phyloP scores from a whole-genome alignment of 1,140 invertebrate species.

The Meteorus sp. region DNA sequence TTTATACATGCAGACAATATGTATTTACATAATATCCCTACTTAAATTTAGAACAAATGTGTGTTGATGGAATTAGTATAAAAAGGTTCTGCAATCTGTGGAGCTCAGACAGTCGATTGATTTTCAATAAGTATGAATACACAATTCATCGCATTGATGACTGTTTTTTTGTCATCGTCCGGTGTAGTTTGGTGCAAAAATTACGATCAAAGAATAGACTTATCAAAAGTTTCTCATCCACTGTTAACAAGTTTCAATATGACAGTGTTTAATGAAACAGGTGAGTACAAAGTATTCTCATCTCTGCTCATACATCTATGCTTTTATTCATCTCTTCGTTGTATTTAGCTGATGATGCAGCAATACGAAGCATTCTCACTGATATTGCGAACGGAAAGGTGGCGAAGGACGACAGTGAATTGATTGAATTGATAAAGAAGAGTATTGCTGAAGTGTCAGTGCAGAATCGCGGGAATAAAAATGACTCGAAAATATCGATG shows the following conservation, averaged over 20 bases:
- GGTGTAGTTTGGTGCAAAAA: conserved; percentile 1
- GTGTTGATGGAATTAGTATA: background rate
- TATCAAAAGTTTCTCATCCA: background rate
- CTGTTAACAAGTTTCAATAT: conserved; percentile 10
- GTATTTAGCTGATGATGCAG: conserved; percentile 27
- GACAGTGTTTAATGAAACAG: conserved; percentile 7
- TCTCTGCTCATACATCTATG: too few species aligned
- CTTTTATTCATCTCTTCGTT: conserved; percentile 3
- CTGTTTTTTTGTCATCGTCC: conserved; percentile 28
- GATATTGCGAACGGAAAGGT: conserved; percentile 33
- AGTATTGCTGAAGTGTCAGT: conserved; percentile 33
- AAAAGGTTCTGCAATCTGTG: background rate
- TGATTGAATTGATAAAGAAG: conserved; percentile 36
- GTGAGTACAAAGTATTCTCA: too few species aligned
- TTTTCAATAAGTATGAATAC: conserved; percentile 30
- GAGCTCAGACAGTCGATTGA: background rate
- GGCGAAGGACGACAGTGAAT: conserved; percentile 27
- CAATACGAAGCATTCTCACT: conserved; percentile 28
- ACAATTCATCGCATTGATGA: conserved; percentile 26
- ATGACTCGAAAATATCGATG: conserved; percentile 31
- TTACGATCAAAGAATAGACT: background rate
- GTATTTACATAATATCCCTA: conserved; percentile 24
- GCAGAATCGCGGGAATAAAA: background rate
- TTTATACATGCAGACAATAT: background rate
- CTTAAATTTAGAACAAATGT: conserved; percentile 1